These are phyloP conservation scores for Prionchulus punctatus DNA, from an alignment of 2,888 invertebrate species.

Conservation along the genomic window DNA sequence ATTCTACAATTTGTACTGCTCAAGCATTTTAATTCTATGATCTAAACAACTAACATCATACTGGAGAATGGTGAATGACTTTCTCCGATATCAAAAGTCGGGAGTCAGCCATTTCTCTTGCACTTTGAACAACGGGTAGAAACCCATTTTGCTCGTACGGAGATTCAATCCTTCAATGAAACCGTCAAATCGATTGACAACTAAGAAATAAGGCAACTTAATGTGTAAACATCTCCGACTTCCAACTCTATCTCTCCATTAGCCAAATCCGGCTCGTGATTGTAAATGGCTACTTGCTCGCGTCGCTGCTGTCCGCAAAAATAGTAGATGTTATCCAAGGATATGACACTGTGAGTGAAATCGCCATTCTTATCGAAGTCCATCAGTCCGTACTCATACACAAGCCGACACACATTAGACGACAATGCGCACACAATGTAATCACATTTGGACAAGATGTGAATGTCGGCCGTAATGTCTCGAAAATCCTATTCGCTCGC, in stretches of 20 bases:
- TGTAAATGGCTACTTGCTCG: slow-evolving; percentile 10
- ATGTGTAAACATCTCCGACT: slow-evolving; percentile 35
- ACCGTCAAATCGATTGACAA: slow-evolving; percentile 41
- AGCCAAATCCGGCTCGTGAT: slow-evolving; percentile 2
- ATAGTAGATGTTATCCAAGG: slow-evolving; percentile 93
- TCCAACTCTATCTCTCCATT: slow-evolving; percentile 33
- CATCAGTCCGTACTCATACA: too few relatives aligned
- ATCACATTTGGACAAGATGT: slow-evolving; percentile 71
- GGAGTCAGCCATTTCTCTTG: slow-evolving; percentile 32
- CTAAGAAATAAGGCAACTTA: too few relatives aligned
- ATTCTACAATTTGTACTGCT: too few relatives aligned
- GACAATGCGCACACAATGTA: slow-evolving; percentile 94
- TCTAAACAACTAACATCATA: too few relatives aligned
- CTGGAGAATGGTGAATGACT: too few relatives aligned
- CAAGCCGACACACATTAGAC: too few relatives aligned
- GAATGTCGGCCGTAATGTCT: slow-evolving; percentile 82
- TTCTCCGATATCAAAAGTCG: too few relatives aligned
- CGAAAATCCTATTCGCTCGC: slow-evolving; percentile 76
- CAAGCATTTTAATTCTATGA: too few relatives aligned
- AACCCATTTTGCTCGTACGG: slow-evolving; percentile 33
- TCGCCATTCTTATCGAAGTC: too few relatives aligned
- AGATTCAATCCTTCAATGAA: slow-evolving; percentile 36
- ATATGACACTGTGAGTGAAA: too few relatives aligned
- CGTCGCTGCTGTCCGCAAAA: slow-evolving; percentile 56
- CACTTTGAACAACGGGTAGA: slow-evolving; percentile 38